Evolutionary conservation across 1,140 invertebrate genomes (phyloP).

Genomic region (Plodia interpunctella): DNA sequence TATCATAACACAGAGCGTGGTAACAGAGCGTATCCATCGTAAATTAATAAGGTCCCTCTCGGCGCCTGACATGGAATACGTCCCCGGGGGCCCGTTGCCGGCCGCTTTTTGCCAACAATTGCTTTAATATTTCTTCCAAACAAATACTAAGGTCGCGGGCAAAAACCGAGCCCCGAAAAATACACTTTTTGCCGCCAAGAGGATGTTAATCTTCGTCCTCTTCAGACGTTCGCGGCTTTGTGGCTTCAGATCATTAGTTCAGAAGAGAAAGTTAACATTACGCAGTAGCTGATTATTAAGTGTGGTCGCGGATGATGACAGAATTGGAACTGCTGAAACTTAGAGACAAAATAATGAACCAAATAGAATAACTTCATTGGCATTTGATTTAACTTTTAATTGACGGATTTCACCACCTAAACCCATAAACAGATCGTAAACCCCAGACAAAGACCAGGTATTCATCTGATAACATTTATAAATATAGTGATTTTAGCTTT

Average conservation of each 20-base stretch:
- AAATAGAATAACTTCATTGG: too few relatives aligned
- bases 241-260: not conserved
- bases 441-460: too few relatives aligned
- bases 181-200: not conserved
- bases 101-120: not conserved
- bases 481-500: too few relatives aligned
- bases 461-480: too few relatives aligned
- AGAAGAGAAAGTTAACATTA: not conserved
- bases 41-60: conserved; percentile 5
- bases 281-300: not conserved
- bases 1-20: not conserved
- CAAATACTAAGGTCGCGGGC: not conserved
- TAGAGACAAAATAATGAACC: too few relatives aligned
- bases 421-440: too few relatives aligned
- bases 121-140: conserved; percentile 7
- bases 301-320: not conserved
- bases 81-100: conserved; percentile 1
- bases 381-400: too few relatives aligned
- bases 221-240: not conserved
- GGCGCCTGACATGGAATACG: not conserved
- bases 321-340: too few relatives aligned
- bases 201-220: not conserved
- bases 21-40: not conserved
- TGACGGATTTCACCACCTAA: too few relatives aligned
- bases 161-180: not conserved